Evolutionary conservation across 2,797 vertebrate species (phyloP).

Genomic region (Microcaecilia unicolor): DNA sequence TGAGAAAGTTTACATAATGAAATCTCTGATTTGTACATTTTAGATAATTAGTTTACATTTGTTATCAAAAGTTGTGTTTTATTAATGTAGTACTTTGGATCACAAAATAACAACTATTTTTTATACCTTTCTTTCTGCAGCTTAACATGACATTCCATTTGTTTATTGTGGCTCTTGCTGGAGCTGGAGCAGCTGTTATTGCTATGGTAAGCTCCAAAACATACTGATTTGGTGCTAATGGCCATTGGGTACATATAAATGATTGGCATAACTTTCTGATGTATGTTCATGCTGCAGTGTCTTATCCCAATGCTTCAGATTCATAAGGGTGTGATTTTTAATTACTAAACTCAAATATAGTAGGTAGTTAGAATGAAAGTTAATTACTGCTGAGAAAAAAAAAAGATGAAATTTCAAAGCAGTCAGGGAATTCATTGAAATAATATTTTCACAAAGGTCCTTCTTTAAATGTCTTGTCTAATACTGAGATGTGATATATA

Average conservation of each 20-base stretch:
- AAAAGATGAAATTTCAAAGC: neutral
- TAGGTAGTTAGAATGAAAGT: neutral
- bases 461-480: too few relatives aligned
- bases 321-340: neutral
- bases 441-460: too few relatives aligned
- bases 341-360: neutral
- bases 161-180: slow-evolving; percentile 92
- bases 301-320: neutral
- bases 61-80: too few relatives aligned
- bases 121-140: slow-evolving; percentile 44
- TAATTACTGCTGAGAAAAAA: neutral
- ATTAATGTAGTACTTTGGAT: too few relatives aligned
- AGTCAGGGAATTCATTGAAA: too few relatives aligned
- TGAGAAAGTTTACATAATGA: too few relatives aligned
- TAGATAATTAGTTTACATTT: too few relatives aligned
- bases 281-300: neutral
- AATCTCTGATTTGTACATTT: too few relatives aligned
- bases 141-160: slow-evolving; percentile 97
- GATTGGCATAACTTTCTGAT: neutral
- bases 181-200: slow-evolving; percentile 91
- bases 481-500: too few relatives aligned
- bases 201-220: slow-evolving; percentile 84
- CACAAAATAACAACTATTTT: slow-evolving; percentile 7
- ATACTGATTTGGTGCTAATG: neutral
- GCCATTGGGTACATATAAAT: neutral